phyloP scores from a whole-genome alignment of 2,888 invertebrate genomes.

The Sericinus montela region DNA sequence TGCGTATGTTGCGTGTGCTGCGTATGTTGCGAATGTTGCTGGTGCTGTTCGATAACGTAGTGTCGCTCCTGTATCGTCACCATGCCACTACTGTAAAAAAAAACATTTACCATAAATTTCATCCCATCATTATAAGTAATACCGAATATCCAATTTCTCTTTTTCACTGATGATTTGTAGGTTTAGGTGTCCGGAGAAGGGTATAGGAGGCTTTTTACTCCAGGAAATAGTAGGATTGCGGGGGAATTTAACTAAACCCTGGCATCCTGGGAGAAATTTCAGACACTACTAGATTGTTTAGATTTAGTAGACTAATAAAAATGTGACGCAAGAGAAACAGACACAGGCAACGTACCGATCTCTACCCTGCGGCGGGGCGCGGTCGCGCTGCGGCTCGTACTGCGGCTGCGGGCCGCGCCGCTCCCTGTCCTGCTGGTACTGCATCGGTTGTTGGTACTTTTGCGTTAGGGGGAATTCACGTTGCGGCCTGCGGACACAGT shows the following conservation, averaged over 20 bases:
- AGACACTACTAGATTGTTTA: too few species aligned
- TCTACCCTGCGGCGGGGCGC: constrained; percentile 15
- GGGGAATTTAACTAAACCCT: too few species aligned
- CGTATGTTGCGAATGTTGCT: constrained; percentile 28
- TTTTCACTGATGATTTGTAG: too few species aligned
- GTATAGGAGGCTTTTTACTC: too few species aligned
- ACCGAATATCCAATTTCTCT: too few species aligned
- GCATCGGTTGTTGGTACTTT: constrained; percentile 43
- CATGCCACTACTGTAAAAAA: constrained; percentile 25
- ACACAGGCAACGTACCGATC: constrained; percentile 30
- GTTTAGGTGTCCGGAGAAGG: too few species aligned
- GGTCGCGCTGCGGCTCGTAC: constrained; percentile 35
- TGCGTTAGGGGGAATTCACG: constrained; percentile 43
- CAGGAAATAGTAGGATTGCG: too few species aligned
- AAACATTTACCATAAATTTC: too few species aligned
- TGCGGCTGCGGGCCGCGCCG: constrained; percentile 61
- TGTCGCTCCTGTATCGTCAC: constrained; percentile 60
- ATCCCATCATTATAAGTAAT: too few species aligned
- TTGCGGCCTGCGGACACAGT: constrained; percentile 31
- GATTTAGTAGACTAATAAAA: too few species aligned
- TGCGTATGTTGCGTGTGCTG: constrained; percentile 35
- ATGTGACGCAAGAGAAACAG: too few species aligned
- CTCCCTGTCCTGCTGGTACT: constrained; percentile 47
- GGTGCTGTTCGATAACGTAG: constrained; percentile 52
- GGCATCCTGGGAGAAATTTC: too few species aligned